Base-by-base conservation (phyloP, 2,888 invertebrate species). In the Conomelus anceps region DNA sequence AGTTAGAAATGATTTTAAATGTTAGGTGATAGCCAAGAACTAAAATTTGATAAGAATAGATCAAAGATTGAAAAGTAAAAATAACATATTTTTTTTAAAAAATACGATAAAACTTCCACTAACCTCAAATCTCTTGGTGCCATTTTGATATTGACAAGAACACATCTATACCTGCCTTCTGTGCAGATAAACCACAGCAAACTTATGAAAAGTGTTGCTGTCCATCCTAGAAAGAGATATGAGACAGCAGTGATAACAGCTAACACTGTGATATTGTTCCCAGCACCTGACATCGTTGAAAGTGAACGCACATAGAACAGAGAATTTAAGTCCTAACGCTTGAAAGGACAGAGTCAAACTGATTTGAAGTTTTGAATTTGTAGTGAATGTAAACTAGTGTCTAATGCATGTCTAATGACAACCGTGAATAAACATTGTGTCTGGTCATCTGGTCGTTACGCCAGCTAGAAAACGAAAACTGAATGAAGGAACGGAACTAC, bases 91-190 rank as follows among this genome's bases (percentile, higher is more conserved):
- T 63, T 1, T n/a, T 7, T 26, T 26, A 63, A n/a, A 63, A 63
- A 63, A 34, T 34, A 9, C 17, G 17, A 63, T n/a, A n/a, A 63
- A 63, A 63, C 3, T n/a, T 3, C 4, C 7, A 94, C 95, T 96
- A 93, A 97, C 97, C 94, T 95, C 87, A 96, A 91, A 94, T 98
- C 97, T 90, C 98, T 95, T 0, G 96, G 96, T 0, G 95, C 94
- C 0, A 97, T 98, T 92, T 94, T 95, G 22, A 95, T 92, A 3
- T 96, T 97, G 84, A 97, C 94, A 92, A 96, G 96, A 91, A 96
- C 94, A 96, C 97, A 97, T 91, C 95, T 94, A 93, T 95, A 96
- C 84, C 95, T 94, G 91, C 96, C 96, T 90, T 95, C 96, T 11
- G 95, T 95, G 87, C 96, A 93, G 88, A 96, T 92, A 92, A 84